Evolutionary conservation across 2,888 invertebrate genomes (phyloP), one percentile per base, ranked within the genome.

Genomic region (Scaeva pyrastri): DNA sequence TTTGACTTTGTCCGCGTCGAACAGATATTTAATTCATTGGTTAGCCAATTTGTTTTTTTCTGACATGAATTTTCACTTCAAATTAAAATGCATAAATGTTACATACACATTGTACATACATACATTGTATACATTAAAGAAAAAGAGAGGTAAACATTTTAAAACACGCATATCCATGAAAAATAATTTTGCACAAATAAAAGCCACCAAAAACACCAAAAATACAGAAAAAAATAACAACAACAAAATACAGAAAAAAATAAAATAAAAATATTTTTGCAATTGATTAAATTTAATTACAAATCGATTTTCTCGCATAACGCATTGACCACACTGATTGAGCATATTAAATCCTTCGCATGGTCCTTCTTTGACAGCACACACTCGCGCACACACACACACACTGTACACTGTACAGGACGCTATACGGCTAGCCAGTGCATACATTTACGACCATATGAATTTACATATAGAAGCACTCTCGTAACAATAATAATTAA

Each of bases 281-380:
- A 74, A 86, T 82, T 86, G 86, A 86, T 86, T 86, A 86, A 86
- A 82, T 86, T 86, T 86, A 86, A 86, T 86, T 86, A 86, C 86
- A 86, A 86, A 86, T 86, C 86, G 86, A 86, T 86, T 86, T 86
- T 82, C 82, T 86, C 82, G 74, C 78, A 86, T 86, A 82, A 86
- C 74, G 82, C 71, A 78, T 52, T 82, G 86, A 86, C 82, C 86
- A 82, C 86, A 74, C 77, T 86, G 86, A 86, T 86, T 82, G 86
- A 82, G 74, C 82, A 82, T 77, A 82, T 86, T 86, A 82, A 68
- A 77, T 62, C 70, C 74, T 52, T 73, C 73, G 41, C 16, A 50
- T 48, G 16, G 45, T 26, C 50, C 70, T 48, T 56, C 56, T 62
- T 41, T 62, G 19, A 43, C 60, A 31, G 3, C 0, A 31, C 8